A percentile compares a stretch with the other conserved stretches of the same genome.
Evolutionary conservation across 2,113 vertebrate genomes (phyloP).

Genomic region (Zapus hudsonius): DNA sequence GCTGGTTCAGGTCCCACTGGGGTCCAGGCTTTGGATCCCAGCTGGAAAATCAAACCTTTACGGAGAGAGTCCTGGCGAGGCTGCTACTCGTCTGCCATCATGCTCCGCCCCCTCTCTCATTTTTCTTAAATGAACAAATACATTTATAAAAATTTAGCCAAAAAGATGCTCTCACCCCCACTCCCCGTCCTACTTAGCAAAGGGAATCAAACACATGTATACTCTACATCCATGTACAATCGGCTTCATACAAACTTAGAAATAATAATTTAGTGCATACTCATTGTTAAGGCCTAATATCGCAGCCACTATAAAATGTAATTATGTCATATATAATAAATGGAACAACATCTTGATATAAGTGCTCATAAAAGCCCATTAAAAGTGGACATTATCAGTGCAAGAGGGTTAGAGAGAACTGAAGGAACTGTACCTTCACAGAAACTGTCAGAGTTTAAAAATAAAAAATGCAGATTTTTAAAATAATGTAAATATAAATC

Average conservation of each 20-base stretch:
- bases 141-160: not conserved
- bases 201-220: not conserved
- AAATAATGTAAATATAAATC: not conserved
- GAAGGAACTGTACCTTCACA: not conserved
- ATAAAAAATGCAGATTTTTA: not conserved
- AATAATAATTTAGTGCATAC: not conserved
- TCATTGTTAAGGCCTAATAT: too few species aligned
- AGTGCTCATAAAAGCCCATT: not conserved
- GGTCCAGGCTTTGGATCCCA: too few species aligned
- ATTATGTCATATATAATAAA: not conserved
- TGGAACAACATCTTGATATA: not conserved
- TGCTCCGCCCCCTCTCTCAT: too few species aligned
- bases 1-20: too few species aligned
- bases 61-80: too few species aligned
- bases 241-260: not conserved
- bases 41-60: too few species aligned
- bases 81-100: too few species aligned
- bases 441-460: constrained; percentile 19
- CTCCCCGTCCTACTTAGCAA: not conserved
- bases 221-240: not conserved
- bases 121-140: too few species aligned
- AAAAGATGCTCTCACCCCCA: not conserved
- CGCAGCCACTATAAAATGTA: not conserved
- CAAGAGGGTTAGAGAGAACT: not conserved
- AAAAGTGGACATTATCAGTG: not conserved